These are phyloP conservation scores for Chrysodeixis includens DNA, from an alignment of 2,888 invertebrate genomes.

Conservation along the genomic window DNA sequence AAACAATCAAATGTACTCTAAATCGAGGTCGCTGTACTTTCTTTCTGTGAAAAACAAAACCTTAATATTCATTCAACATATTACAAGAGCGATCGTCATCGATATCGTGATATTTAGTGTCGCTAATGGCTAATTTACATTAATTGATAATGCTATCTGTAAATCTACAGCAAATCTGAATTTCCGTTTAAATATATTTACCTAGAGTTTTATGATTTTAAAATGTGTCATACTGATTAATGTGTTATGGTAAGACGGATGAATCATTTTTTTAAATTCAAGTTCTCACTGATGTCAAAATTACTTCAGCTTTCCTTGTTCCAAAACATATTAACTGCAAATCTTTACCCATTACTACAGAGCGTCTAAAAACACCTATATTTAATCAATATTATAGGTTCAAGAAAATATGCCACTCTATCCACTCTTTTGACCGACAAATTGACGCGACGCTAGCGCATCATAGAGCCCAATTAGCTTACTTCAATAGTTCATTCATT, in stretches of 20 bases:
- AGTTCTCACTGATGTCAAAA: too few relatives aligned
- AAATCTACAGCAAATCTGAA: conserved; percentile 24
- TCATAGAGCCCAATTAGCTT: too few relatives aligned
- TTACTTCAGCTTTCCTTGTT: too few relatives aligned
- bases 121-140: conserved; percentile 20
- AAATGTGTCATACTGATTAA: background rate
- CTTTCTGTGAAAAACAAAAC: background rate
- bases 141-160: conserved; percentile 28
- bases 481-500: too few relatives aligned
- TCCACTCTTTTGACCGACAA: too few relatives aligned
- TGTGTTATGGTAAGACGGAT: background rate
- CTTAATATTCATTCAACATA: background rate
- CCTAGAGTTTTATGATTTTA: background rate
- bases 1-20: background rate
- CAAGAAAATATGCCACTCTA: too few relatives aligned
- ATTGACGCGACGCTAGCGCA: too few relatives aligned
- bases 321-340: too few relatives aligned
- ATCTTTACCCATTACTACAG: too few relatives aligned
- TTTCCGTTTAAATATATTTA: conserved; percentile 13
- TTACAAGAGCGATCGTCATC: conserved; percentile 13
- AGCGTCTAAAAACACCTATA: too few relatives aligned
- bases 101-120: conserved; percentile 19
- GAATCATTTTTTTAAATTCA: too few relatives aligned
- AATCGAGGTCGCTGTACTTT: background rate
- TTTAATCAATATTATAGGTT: too few relatives aligned